phyloP scores from a whole-genome alignment of 2,797 vertebrate species.

The Podarcis siculus region DNA sequence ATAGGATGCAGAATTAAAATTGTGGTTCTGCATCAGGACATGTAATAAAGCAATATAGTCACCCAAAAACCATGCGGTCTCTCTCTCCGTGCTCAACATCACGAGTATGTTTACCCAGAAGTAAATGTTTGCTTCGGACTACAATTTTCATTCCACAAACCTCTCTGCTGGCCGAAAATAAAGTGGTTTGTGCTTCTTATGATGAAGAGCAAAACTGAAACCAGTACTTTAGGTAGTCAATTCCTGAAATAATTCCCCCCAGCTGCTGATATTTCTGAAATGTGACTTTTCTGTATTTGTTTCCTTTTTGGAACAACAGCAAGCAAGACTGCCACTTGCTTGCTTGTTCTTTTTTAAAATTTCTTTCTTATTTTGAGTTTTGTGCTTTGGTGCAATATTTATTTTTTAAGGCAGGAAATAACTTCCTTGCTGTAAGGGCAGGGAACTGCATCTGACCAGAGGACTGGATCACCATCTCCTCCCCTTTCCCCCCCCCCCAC shows the following conservation, averaged over 20 bases:
- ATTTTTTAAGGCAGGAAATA: background rate
- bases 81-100: background rate
- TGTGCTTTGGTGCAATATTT: background rate
- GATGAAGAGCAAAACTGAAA: background rate
- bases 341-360: background rate
- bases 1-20: background rate
- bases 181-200: too few species aligned
- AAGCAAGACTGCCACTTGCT: background rate
- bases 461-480: too few species aligned
- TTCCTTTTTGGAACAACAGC: background rate
- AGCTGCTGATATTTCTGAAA: background rate
- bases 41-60: background rate
- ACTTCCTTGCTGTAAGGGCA: too few species aligned
- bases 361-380: background rate
- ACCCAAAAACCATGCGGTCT: background rate
- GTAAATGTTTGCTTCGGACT: background rate
- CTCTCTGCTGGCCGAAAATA: too few species aligned
- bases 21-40: background rate
- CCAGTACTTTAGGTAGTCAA: background rate
- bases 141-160: too few species aligned
- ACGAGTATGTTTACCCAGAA: background rate
- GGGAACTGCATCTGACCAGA: too few species aligned
- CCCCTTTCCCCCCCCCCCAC: accelerated
- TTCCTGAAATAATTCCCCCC: background rate
- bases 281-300: background rate